Percentiles rank a stretch among this genome's conserved stretches.
Conservation (phyloP, 2,888 invertebrate genomes). For the Tinea trinotella region DNA sequence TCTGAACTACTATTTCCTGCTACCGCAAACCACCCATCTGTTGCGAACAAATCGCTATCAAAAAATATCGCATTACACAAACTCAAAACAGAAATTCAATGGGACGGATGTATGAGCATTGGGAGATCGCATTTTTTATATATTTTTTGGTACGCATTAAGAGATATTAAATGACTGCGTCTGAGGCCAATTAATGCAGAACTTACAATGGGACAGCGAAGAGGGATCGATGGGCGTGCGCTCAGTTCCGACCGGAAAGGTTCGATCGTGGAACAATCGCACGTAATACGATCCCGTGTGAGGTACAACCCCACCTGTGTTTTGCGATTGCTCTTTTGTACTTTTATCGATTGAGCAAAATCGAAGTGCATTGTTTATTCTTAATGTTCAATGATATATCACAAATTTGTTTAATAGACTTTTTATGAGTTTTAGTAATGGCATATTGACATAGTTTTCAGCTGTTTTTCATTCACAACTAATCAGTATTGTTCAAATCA, state of each 20-base stretch:
- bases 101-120: conserved; percentile 49
- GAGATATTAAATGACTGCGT: conserved; percentile 64
- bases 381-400: neutral
- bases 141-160: conserved; percentile 45
- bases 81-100: conserved; percentile 38
- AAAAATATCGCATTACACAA: conserved; percentile 60
- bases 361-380: conserved; percentile 9
- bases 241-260: conserved; percentile 68
- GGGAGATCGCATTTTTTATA: conserved; percentile 49
- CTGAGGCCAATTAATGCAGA: conserved; percentile 61
- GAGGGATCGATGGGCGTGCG: conserved; percentile 58
- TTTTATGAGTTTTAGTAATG: neutral
- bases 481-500: too few species aligned
- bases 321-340: conserved; percentile 11
- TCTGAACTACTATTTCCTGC: conserved; percentile 13
- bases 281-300: conserved; percentile 48
- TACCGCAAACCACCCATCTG: conserved; percentile 52
- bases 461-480: too few species aligned
- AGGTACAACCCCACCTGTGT: conserved; percentile 51
- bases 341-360: conserved; percentile 10
- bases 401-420: neutral
- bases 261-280: conserved; percentile 51
- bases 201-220: conserved; percentile 40
- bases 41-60: conserved; percentile 55
- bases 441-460: too few species aligned